Evolutionary conservation across 2,113 vertebrate genomes (phyloP).

Genomic region (Rhagologus leucostigma): DNA sequence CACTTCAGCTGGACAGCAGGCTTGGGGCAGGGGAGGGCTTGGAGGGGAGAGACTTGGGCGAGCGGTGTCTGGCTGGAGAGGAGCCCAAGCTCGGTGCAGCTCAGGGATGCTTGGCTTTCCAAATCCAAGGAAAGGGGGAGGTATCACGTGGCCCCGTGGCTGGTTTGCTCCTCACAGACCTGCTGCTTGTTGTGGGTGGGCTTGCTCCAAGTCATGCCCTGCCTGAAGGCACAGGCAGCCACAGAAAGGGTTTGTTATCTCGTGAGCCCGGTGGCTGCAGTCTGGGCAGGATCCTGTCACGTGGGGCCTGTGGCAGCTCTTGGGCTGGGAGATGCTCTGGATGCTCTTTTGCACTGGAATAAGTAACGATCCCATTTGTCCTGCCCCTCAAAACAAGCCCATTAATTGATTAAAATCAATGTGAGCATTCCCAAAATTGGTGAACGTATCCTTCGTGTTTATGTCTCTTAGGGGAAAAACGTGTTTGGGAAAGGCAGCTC

Average conservation of each 20-base stretch:
- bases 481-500: not conserved
- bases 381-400: not conserved
- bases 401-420: not conserved
- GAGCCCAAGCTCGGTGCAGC: not conserved
- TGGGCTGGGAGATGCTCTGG: not conserved
- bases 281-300: slow-evolving; percentile 30
- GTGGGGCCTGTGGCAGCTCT: not conserved
- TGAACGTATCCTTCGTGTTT: not conserved
- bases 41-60: not conserved
- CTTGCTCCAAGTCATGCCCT: slow-evolving; percentile 5
- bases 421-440: not conserved
- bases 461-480: not conserved
- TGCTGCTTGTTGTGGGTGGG: slow-evolving; percentile 18
- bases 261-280: not conserved
- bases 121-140: not conserved
- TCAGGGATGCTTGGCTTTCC: not conserved
- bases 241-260: slow-evolving; percentile 28
- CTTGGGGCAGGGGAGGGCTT: not conserved
- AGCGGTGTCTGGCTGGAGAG: not conserved
- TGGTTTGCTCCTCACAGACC: not conserved
- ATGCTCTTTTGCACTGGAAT: not conserved
- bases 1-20: not conserved
- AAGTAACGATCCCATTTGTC: not conserved
- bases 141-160: not conserved
- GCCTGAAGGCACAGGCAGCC: not conserved